Evolutionary conservation across 2,888 invertebrate genomes (phyloP), one percentile per base, ranked within the genome.

Genomic region (Troides helena): DNA sequence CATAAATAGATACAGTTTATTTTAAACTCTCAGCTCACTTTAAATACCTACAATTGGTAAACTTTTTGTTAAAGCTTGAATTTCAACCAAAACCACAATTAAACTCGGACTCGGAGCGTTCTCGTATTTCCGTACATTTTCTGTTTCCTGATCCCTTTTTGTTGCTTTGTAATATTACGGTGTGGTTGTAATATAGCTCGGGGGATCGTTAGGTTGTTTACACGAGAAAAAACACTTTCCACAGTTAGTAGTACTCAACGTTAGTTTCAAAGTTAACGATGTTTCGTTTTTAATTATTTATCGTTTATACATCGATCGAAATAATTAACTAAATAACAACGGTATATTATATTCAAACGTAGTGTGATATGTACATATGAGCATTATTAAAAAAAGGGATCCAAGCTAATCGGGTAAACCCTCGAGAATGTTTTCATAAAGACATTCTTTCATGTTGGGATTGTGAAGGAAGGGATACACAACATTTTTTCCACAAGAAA

Each of bases 321-420:
- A 39, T 10, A 0, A 10, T 10, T 39, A 39, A 10, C 1, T 39
- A 39, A 39, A 10, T 39, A 39, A 10, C 39, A 7, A 10, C 10
- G 7, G 8, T 7, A 39, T 39, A 39, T 39, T 7, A 10, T 39
- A 39, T 39, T 39, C 8, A 39, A 39, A 39, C 8, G 8, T 7
- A 39, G 7, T 10, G 7, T 39, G 10, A 39, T 39, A 39, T 39
- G 7, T 10, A 39, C 10, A 10, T 7, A 10, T 39, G 39, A 7
- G 39, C 1, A 39, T 39, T 39, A 39, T 39, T 39, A 10, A 39
- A 64, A 64, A 56, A 64, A 53, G 36, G 64, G 25, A 50, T 36
- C 56, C 36, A 36, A 21, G 56, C 53, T 64, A 64, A 64, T 64
- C 53, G 53, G 53, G 56, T 56, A 64, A 39, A 57, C 64, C 64